Conservation (phyloP, 1,140 invertebrate species). For the Contarinia nasturtii region DNA sequence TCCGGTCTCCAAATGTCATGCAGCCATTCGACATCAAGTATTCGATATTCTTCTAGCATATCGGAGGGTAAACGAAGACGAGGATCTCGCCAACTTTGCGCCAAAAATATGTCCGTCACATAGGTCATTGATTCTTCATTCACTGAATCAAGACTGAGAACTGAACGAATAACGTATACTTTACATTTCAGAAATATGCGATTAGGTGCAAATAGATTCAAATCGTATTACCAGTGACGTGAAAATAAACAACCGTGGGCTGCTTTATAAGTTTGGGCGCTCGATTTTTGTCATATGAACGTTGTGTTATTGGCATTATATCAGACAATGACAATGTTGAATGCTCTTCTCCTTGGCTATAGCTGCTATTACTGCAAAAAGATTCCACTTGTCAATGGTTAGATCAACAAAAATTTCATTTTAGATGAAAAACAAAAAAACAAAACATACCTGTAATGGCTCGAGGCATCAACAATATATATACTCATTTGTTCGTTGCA, state of each 20-base stretch:
- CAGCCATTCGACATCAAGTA: slow-evolving; percentile 76
- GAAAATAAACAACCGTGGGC: slow-evolving; percentile 72
- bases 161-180: too few relatives aligned
- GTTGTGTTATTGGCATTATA: slow-evolving; percentile 63
- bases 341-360: slow-evolving; percentile 20
- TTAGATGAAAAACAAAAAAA: too few relatives aligned
- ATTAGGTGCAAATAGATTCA: too few relatives aligned
- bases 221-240: too few relatives aligned
- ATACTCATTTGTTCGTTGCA: too few relatives aligned
- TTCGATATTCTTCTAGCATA: slow-evolving; percentile 81
- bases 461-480: too few relatives aligned
- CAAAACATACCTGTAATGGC: too few relatives aligned
- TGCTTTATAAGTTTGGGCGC: slow-evolving; percentile 68
- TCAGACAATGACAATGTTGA: slow-evolving; percentile 54
- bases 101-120: slow-evolving; percentile 78
- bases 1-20: slow-evolving; percentile 80
- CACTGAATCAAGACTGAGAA: slow-evolving; percentile 70
- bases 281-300: slow-evolving; percentile 76
- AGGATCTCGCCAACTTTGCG: slow-evolving; percentile 69
- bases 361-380: slow-evolving; percentile 2
- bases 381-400: background rate
- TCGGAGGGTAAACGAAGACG: slow-evolving; percentile 68
- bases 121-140: slow-evolving; percentile 91
- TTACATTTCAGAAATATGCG: too few relatives aligned
- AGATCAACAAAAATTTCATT: too few relatives aligned